These are phyloP conservation scores for Euglossa dilemma DNA, from an alignment of 1,140 invertebrate species.

Conservation along the genomic window DNA sequence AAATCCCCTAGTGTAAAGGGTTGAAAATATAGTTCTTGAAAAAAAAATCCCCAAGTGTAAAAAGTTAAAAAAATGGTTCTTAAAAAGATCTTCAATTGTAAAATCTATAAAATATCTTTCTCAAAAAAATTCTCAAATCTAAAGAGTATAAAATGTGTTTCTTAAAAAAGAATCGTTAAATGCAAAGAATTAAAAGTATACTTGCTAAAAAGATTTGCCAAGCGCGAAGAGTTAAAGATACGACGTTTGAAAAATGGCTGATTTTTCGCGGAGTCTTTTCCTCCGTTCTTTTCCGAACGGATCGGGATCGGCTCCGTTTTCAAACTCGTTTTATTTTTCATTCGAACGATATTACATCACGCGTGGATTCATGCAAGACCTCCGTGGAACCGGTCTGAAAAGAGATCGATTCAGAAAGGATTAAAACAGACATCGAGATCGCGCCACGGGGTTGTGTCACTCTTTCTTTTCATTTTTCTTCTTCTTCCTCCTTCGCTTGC, in stretches of 20 bases:
- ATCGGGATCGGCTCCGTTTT: constrained; percentile 24
- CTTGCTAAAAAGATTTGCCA: no score
- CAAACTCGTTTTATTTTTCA: constrained; percentile 50
- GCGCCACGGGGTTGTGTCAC: constrained; percentile 12
- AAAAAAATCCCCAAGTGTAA: no score
- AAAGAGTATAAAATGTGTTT: no score
- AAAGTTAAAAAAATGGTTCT: no score
- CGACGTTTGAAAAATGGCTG: not conserved
- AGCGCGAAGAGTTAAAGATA: no score
- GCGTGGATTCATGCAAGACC: constrained; percentile 57
- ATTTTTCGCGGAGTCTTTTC: not conserved
- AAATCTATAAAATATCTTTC: no score
- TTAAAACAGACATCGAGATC: constrained; percentile 41
- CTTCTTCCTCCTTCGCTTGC: not conserved
- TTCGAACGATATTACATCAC: constrained; percentile 61
- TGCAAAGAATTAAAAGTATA: no score
- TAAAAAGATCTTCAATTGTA: no score
- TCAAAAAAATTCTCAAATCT: no score
- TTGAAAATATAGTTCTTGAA: no score
- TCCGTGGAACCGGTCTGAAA: constrained; percentile 61
- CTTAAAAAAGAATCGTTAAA: no score
- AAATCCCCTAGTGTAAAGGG: no score
- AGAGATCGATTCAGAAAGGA: constrained; percentile 53
- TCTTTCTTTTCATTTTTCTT: not conserved
- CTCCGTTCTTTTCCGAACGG: not conserved